Conservation (phyloP, 2,888 invertebrate genomes). For the Rapana venosa region DNA sequence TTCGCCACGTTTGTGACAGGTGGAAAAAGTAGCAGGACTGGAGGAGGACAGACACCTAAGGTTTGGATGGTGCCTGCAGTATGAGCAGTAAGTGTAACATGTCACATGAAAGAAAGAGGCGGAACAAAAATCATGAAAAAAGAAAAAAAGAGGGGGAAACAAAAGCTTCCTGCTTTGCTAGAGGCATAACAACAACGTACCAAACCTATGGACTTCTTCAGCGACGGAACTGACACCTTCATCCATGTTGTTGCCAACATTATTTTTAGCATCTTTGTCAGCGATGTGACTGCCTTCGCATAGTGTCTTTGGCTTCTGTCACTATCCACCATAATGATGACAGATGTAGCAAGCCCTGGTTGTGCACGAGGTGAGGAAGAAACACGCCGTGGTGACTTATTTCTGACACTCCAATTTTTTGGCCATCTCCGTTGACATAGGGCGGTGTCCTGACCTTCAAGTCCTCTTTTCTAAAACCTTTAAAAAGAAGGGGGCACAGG, state of each 20-base stretch:
- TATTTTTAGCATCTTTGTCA: too few species aligned
- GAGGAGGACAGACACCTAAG: too few species aligned
- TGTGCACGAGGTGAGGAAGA: background rate
- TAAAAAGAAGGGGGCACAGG: background rate
- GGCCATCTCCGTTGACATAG: background rate
- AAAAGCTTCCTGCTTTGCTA: background rate
- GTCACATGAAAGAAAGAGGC: background rate
- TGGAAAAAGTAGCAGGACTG: too few species aligned
- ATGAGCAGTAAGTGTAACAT: too few species aligned
- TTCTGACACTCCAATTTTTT: background rate
- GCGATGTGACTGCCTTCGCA: background rate
- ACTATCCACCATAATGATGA: background rate
- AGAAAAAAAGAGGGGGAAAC: background rate
- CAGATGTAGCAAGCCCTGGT: background rate
- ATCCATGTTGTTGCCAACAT: background rate
- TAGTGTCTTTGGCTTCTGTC: background rate
- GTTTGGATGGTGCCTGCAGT: too few species aligned
- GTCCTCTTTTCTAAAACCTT: slow-evolving; percentile 11
- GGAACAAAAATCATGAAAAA: background rate
- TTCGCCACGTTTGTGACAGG: too few species aligned
- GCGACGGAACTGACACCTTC: background rate
- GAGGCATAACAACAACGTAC: too few species aligned
- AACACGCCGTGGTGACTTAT: background rate
- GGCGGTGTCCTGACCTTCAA: background rate
- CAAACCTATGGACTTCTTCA: too few species aligned